phyloP scores from a whole-genome alignment of 2,797 vertebrate genomes.

The Falco berigora region DNA sequence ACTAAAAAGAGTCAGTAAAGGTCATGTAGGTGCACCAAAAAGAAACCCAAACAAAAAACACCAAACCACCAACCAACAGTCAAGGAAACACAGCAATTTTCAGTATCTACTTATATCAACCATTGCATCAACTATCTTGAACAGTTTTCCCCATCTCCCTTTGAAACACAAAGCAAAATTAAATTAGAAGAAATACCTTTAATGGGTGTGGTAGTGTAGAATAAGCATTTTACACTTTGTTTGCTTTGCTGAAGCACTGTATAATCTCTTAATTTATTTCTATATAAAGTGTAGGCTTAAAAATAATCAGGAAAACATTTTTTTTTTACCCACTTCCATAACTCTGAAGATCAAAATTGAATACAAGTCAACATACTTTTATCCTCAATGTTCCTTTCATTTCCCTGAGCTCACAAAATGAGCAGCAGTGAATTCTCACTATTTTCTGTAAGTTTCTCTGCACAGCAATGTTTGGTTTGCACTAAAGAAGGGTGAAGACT shows the following conservation, averaged over 20 bases:
- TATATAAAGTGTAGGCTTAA: background rate
- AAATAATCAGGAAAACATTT: background rate
- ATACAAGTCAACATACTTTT: background rate
- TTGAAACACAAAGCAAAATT: background rate
- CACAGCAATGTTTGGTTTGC: background rate
- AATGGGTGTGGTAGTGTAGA: background rate
- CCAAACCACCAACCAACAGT: background rate
- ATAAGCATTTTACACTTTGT: background rate
- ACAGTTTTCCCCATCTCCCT: background rate
- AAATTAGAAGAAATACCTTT: background rate
- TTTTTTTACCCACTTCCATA: background rate
- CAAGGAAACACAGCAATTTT: background rate
- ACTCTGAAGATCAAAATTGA: background rate
- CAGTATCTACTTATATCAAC: background rate
- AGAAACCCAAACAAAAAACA: too few species aligned
- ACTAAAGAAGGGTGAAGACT: background rate
- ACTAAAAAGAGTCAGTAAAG: background rate
- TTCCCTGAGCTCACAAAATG: background rate
- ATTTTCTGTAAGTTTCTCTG: background rate
- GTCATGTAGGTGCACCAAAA: rapidly evolving
- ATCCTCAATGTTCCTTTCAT: background rate
- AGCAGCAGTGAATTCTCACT: background rate
- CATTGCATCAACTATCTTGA: background rate
- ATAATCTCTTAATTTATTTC: background rate
- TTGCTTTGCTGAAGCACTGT: background rate